phyloP scores from a whole-genome alignment of 2,797 vertebrate genomes.

The Gallinago solitaria region DNA sequence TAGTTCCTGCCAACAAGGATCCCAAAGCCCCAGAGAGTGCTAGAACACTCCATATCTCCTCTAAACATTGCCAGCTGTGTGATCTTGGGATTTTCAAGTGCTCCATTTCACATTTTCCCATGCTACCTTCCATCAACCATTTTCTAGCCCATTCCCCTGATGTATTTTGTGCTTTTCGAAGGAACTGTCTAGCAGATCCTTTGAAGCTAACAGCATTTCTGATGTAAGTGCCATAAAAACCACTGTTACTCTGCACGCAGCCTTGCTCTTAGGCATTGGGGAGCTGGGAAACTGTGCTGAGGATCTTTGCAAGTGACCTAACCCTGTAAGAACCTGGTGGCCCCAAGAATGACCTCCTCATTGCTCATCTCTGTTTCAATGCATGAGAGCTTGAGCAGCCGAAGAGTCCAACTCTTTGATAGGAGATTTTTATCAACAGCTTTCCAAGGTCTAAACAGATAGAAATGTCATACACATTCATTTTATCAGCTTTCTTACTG shows the following conservation, averaged over 20 bases:
- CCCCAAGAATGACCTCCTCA: not conserved
- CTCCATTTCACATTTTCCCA: not conserved
- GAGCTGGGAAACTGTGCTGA: not conserved
- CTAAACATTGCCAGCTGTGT: not conserved
- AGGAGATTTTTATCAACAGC: not conserved
- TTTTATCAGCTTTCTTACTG: not conserved
- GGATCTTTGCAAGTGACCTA: not conserved
- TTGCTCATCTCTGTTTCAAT: not conserved
- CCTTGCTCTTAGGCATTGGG: not conserved
- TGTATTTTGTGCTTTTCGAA: not conserved
- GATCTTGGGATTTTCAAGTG: not conserved
- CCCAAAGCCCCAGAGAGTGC: not conserved
- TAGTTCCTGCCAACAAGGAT: not conserved
- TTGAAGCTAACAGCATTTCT: not conserved
- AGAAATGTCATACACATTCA: not conserved
- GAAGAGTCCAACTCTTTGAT: not conserved
- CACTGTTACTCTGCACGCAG: not conserved
- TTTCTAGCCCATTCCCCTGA: not conserved
- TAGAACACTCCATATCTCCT: not conserved
- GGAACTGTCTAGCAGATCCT: not conserved
- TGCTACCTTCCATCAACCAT: not conserved
- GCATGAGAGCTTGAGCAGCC: not conserved
- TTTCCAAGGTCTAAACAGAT: constrained; percentile 2
- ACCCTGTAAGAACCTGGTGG: not conserved
- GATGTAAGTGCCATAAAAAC: not conserved